Conservation (phyloP, 1,140 invertebrate species). For the Drosophila virilis region DNA sequence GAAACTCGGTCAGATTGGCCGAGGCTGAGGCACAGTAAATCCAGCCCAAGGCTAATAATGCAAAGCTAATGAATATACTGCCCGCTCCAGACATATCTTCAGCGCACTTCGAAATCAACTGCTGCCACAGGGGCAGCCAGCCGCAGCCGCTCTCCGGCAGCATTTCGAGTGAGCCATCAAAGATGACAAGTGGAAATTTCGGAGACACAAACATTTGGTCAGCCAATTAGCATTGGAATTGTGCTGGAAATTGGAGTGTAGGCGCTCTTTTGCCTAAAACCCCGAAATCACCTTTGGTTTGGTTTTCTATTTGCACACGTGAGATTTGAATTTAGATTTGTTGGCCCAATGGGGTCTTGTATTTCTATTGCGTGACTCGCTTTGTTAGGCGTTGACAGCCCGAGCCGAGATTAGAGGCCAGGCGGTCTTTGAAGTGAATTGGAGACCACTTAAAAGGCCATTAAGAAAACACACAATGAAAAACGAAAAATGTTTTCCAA, state of each 20-base stretch:
- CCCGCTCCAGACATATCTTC: constrained; percentile 37
- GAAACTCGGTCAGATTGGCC: constrained; percentile 63
- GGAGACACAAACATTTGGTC: constrained; percentile 52
- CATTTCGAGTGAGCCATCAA: constrained; percentile 49
- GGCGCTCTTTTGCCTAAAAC: not conserved
- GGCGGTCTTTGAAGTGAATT: constrained; percentile 24
- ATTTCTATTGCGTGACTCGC: constrained; percentile 30
- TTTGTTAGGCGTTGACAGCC: constrained; percentile 11
- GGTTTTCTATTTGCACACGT: constrained; percentile 60
- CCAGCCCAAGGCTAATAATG: constrained; percentile 6
- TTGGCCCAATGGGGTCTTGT: not conserved
- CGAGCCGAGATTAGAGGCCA: constrained; percentile 51
- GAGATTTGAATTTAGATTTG: constrained; percentile 33
- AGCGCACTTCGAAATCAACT: constrained; percentile 36
- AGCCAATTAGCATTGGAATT: constrained; percentile 55
- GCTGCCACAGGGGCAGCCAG: constrained; percentile 15
- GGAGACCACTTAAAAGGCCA: constrained; percentile 64
- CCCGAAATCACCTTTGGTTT: constrained; percentile 14
- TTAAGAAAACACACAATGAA: constrained; percentile 65
- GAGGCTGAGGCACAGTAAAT: not conserved
- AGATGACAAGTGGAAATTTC: constrained; percentile 56
- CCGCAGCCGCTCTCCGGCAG: no score
- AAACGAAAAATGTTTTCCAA: constrained; percentile 71
- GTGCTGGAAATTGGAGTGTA: constrained; percentile 21
- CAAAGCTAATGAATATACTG: constrained; percentile 32